phyloP scores from a whole-genome alignment of 2,113 vertebrate species.

The Ranitomeya imitator region DNA sequence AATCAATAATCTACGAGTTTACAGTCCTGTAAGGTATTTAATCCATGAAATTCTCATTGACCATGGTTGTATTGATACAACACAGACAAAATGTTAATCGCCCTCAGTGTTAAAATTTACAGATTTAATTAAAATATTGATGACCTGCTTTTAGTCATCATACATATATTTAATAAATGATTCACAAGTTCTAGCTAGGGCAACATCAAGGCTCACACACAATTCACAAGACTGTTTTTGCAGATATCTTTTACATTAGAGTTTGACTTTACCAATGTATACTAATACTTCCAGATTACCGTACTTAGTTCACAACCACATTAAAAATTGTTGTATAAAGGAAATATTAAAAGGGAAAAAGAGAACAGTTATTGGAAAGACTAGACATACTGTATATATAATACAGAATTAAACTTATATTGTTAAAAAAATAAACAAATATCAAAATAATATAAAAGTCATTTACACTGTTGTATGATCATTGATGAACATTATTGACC shows the following conservation, averaged over 20 bases:
- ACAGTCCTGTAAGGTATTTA: not conserved
- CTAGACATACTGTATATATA: no score
- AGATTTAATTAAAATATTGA: slow-evolving; percentile 18
- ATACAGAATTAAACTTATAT: no score
- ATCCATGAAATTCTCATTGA: not conserved
- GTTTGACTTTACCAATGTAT: not conserved
- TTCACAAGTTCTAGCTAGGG: not conserved
- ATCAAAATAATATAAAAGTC: no score
- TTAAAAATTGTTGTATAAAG: not conserved
- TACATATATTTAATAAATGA: not conserved
- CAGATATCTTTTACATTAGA: no score
- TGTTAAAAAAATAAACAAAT: no score
- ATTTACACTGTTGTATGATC: no score
- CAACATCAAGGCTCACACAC: not conserved
- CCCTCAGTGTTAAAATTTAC: slow-evolving; percentile 7
- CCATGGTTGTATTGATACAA: not conserved
- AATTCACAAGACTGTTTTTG: no score
- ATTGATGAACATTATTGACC: no score
- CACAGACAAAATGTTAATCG: not conserved
- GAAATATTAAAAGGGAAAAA: not conserved
- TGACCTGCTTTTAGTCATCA: not conserved
- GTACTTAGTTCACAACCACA: not conserved
- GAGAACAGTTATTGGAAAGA: not conserved
- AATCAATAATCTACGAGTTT: not conserved
- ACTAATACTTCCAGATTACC: not conserved